Conservation (phyloP, 2,888 invertebrate genomes). For the Ellobium chinense region DNA sequence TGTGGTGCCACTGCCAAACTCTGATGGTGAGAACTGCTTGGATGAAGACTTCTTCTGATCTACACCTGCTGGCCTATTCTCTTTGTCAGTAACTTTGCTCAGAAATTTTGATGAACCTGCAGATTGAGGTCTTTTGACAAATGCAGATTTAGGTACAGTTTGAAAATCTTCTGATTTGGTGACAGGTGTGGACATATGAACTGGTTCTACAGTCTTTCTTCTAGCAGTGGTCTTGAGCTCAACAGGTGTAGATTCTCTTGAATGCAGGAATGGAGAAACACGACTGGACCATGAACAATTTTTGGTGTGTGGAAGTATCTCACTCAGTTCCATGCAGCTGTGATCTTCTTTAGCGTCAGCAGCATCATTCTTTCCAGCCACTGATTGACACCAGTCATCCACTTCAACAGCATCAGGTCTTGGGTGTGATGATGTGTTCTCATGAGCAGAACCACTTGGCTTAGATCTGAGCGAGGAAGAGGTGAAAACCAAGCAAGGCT, state of each 20-base stretch:
- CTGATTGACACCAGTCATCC: no score
- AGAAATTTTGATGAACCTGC: not conserved
- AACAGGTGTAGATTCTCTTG: not conserved
- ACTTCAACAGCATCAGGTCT: no score
- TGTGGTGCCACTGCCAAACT: not conserved
- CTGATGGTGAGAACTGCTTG: not conserved
- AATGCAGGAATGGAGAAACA: not conserved
- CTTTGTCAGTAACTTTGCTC: not conserved
- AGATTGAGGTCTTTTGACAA: not conserved
- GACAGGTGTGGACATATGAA: conserved; percentile 40
- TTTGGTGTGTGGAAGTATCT: conserved; percentile 3
- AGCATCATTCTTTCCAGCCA: no score
- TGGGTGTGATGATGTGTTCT: not conserved
- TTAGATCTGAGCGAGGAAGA: not conserved
- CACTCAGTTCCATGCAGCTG: not conserved
- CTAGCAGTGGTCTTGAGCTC: not conserved
- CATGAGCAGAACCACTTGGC: not conserved
- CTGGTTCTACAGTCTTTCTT: conserved; percentile 21
- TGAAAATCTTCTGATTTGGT: not conserved
- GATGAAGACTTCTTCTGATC: not conserved
- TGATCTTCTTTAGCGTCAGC: not conserved
- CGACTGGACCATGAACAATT: not conserved
- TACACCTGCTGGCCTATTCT: not conserved
- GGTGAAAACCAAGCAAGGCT: conserved; percentile 8
- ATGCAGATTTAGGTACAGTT: not conserved